Conservation (phyloP, 2,113 vertebrate genomes). For the Echinops telfairi region DNA sequence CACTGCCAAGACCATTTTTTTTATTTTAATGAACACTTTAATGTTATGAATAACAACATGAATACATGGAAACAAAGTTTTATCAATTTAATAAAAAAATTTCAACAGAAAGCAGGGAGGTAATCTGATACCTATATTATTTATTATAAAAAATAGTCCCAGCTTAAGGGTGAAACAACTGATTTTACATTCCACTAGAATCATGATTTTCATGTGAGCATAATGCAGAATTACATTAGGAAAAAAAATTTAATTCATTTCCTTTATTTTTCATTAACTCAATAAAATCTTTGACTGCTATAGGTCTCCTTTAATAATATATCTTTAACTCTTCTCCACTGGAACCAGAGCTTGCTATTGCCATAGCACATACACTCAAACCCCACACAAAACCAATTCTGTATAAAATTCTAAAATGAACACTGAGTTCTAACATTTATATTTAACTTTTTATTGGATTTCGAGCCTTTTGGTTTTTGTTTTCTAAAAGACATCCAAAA, state of each 20-base stretch:
- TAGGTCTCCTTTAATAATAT: constrained; percentile 91
- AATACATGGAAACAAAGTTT: constrained; percentile 94
- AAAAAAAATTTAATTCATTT: constrained; percentile 85
- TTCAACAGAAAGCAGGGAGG: constrained; percentile 89
- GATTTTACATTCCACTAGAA: constrained; percentile 88
- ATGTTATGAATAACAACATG: constrained; percentile 96
- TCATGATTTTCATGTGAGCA: constrained; percentile 88
- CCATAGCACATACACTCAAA: constrained; percentile 86
- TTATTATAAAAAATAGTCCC: constrained; percentile 93
- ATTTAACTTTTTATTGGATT: constrained; percentile 75
- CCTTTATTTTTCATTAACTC: constrained; percentile 89
- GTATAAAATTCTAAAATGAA: constrained; percentile 87
- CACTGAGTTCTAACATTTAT: constrained; percentile 80
- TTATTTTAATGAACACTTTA: constrained; percentile 99
- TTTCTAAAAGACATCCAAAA: constrained; percentile 66
- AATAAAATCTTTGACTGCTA: constrained; percentile 90
- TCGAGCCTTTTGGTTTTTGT: constrained; percentile 71
- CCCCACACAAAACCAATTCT: constrained; percentile 76
- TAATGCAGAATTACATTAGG: constrained; percentile 87
- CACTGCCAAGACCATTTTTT: no score
- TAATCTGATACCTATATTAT: constrained; percentile 92
- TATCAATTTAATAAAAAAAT: constrained; percentile 91
- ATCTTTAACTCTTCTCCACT: constrained; percentile 85
- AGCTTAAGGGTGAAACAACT: constrained; percentile 86
- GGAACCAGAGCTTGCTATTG: constrained; percentile 87